Conservation (phyloP, 2,797 vertebrate genomes). For the Cryptoprocta ferox region DNA sequence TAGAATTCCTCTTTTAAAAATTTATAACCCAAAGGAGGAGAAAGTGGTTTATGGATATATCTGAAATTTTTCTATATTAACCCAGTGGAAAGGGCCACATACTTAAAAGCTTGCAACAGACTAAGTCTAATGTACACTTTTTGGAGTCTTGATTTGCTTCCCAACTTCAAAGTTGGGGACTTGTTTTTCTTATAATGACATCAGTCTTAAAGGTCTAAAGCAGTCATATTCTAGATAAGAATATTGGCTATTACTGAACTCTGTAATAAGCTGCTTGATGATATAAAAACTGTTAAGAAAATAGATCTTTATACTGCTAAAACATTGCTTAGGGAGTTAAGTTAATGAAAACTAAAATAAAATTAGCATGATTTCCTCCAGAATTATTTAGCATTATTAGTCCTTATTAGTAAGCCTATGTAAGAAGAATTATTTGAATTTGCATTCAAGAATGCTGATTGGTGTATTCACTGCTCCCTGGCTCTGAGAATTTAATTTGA, state of each 20-base stretch:
- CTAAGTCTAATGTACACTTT: neutral
- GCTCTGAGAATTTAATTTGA: neutral
- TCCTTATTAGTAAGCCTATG: neutral
- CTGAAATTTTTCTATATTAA: neutral
- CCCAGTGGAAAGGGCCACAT: neutral
- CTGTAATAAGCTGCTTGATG: neutral
- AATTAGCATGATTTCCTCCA: neutral
- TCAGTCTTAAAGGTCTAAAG: neutral
- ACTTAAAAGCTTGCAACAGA: neutral
- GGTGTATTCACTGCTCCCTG: neutral
- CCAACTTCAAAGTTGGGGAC: neutral
- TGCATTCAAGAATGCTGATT: neutral
- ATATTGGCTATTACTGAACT: neutral
- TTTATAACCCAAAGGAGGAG: neutral
- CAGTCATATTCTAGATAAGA: slow-evolving; percentile 29
- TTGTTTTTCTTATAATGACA: neutral
- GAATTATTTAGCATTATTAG: slow-evolving; percentile 7
- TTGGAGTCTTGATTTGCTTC: slow-evolving; percentile 3
- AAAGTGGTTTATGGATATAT: neutral
- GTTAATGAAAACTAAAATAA: neutral
- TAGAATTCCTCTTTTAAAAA: slow-evolving; percentile 28
- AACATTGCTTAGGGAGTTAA: neutral
- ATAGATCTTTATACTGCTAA: neutral
- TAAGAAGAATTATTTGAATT: slow-evolving; percentile 20
- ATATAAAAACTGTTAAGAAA: neutral